Conservation (phyloP, 2,797 vertebrate species). For the Chelmon rostratus region DNA sequence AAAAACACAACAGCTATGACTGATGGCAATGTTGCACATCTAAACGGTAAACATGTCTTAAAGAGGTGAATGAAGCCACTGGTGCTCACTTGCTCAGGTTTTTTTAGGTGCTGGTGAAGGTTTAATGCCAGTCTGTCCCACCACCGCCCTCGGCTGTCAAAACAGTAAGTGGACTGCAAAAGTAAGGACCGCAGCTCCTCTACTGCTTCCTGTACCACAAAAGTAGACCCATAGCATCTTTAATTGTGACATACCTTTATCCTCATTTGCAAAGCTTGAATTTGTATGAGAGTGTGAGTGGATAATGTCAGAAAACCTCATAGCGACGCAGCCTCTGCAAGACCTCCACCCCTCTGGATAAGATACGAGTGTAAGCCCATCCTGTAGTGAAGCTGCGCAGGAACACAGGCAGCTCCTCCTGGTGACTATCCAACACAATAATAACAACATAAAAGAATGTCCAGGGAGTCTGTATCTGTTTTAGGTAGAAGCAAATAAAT, state of each 20-base stretch:
- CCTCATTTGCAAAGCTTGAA: not conserved
- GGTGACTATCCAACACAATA: conserved; percentile 80
- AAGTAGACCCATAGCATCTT: not conserved
- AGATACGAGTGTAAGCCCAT: conserved; percentile 93
- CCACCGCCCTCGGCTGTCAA: conserved; percentile 94
- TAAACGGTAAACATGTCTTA: not conserved
- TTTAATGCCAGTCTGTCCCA: conserved; percentile 97
- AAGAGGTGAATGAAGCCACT: conserved; percentile 3
- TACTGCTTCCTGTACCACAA: conserved; percentile 88
- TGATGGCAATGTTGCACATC: not conserved
- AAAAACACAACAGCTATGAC: conserved; percentile 10
- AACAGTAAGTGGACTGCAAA: conserved; percentile 90
- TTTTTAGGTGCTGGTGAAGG: conserved; percentile 94
- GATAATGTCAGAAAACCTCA: conserved; percentile 82
- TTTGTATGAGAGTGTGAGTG: not conserved
- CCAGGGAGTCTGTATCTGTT: not conserved
- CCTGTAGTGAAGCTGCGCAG: conserved; percentile 93
- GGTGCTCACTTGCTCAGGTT: conserved; percentile 86
- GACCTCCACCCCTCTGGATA: conserved; percentile 93
- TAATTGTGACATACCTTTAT: not conserved
- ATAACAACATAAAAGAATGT: conserved; percentile 9
- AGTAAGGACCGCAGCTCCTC: conserved; percentile 89
- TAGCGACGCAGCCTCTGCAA: conserved; percentile 93
- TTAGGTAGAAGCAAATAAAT: conserved; percentile 12
- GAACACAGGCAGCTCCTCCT: conserved; percentile 89